These are phyloP conservation scores for Rhaphigaster nebulosa DNA, from an alignment of 2,888 invertebrate species.

Conservation along the genomic window DNA sequence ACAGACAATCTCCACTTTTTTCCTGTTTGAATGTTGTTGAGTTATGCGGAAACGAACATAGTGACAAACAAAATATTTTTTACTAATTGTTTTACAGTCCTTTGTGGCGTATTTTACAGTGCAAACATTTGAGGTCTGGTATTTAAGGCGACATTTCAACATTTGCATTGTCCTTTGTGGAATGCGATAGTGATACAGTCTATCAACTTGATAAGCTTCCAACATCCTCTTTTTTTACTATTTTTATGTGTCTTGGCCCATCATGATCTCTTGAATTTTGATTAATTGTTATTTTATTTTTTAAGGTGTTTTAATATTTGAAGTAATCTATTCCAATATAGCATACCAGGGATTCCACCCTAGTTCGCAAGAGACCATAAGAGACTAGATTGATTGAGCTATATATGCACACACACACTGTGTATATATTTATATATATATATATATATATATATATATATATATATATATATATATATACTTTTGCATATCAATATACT, in stretches of 20 bases:
- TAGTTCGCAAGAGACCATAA: too few relatives aligned
- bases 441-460: too few relatives aligned
- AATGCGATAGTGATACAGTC: background rate
- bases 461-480: too few relatives aligned
- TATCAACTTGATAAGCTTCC: conserved; percentile 9
- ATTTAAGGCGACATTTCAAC: background rate
- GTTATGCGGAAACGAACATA: background rate
- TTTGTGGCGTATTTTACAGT: background rate
- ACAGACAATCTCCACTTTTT: background rate
- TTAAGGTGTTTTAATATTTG: background rate
- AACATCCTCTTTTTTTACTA: background rate
- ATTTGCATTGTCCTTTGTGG: conserved; percentile 23
- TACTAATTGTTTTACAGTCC: background rate
- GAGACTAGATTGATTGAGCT: too few relatives aligned
- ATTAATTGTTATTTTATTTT: background rate
- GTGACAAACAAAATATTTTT: background rate
- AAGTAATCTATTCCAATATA: too few relatives aligned
- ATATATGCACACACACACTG: too few relatives aligned
- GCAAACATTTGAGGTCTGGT: conserved; percentile 29
- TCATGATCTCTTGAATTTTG: background rate
- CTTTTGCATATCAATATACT: too few relatives aligned
- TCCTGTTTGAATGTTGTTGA: background rate
- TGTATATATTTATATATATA: too few relatives aligned
- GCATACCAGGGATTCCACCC: too few relatives aligned
- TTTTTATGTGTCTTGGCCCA: background rate